These are phyloP conservation scores for Callyntrura sp. DNA, from an alignment of 2,888 invertebrate genomes.

Conservation along the genomic window DNA sequence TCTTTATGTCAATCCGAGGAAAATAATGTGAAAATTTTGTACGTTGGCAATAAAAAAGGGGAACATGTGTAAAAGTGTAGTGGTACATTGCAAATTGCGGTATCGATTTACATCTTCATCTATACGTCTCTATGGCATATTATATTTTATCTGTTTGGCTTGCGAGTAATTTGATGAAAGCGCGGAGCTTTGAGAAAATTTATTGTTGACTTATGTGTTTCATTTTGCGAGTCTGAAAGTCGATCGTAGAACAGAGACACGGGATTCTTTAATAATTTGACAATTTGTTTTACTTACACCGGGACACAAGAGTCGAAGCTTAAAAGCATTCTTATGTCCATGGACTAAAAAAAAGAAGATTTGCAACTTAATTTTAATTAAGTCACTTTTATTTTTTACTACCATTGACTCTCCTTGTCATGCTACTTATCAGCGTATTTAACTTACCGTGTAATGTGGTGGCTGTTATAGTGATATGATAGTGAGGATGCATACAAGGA, in stretches of 20 bases:
- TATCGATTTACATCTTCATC: constrained; percentile 56
- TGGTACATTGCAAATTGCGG: constrained; percentile 61
- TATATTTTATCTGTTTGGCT: constrained; percentile 37
- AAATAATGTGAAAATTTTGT: constrained; percentile 57
- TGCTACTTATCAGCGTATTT: neutral
- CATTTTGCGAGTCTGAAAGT: constrained; percentile 36
- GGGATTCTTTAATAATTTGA: constrained; percentile 15
- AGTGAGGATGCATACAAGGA: neutral
- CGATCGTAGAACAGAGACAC: constrained; percentile 22
- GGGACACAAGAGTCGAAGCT: neutral
- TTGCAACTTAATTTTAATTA: neutral
- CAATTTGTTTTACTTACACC: neutral
- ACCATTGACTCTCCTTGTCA: neutral
- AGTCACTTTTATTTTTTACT: neutral
- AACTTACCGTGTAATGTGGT: neutral
- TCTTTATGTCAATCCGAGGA: constrained; percentile 72
- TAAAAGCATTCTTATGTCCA: neutral
- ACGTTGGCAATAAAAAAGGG: constrained; percentile 43
- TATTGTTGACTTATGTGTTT: constrained; percentile 37
- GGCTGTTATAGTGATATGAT: neutral
- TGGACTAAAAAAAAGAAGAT: constrained; percentile 1
- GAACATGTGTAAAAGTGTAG: constrained; percentile 58
- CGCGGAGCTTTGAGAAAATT: constrained; percentile 32
- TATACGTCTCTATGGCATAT: constrained; percentile 9
- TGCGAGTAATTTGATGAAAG: constrained; percentile 54